Evolutionary conservation across 64 coral and sea anemone genomes (phyloP), one percentile per base, ranked within the genome.

Genomic region (Montipora efflorescens): DNA sequence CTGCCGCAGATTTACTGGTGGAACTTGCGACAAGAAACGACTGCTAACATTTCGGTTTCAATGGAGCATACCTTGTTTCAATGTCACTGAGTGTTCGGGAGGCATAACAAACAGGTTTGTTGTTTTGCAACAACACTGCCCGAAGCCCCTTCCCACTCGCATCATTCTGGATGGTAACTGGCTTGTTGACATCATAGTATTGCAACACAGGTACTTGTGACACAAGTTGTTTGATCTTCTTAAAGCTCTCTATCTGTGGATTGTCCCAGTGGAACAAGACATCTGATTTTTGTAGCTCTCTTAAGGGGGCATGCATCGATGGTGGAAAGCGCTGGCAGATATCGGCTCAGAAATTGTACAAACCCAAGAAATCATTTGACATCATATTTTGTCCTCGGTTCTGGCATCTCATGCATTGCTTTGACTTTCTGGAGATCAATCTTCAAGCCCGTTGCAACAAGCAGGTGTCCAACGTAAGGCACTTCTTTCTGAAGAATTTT

Each of bases 361-460:
- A 55, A 90, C 19, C 80, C 57, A 58, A 95, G 72, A 23, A 95
- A 57, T 0, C 83, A 15, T 74, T 88, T 77, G 53, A 95, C 49
- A 76, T 95, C 89, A 73, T 95, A 43, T 57, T 81, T 95, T 55
- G 52, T 55, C 52, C 10, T 55, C 10, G 52, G 52, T 55, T 55
- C 52, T 55, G 52, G 52, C 52, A 55, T 55, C 52, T 55, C 52
- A 55, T 55, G 6, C 6, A 55, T 55, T 5, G 52, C 52, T 55
- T 55, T 55, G 10, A 55, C 52, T 10, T 55, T 55, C 52, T 55
- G 52, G 36, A 36, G 36, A 36, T 36, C 36, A 36, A 36, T 36
- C 36, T 36, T 36, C 36, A 36, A 36, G 36, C 36, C 36, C 36
- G 36, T 36, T 36, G 36, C 36, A 36, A 36, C 1, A 36, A 36